Conservation (phyloP, 2,888 invertebrate species). For the Epistrophella euchroma region DNA sequence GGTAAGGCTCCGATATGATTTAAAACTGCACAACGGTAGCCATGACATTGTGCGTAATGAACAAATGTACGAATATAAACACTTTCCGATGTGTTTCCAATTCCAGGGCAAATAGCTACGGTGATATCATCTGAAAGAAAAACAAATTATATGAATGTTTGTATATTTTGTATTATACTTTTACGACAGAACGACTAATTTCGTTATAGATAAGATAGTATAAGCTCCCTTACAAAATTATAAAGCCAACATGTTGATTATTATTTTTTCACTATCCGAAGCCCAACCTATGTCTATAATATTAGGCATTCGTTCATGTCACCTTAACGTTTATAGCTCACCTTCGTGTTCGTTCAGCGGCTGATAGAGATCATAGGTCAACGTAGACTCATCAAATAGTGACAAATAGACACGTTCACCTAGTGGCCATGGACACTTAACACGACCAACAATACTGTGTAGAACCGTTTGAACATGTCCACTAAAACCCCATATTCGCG, state of each 20-base stretch:
- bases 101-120: constrained; percentile 95
- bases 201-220: neutral
- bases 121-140: constrained; percentile 90
- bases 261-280: constrained; percentile 2
- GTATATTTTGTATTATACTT: neutral
- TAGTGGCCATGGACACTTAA: constrained; percentile 94
- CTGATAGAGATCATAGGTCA: constrained; percentile 96
- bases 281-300: neutral
- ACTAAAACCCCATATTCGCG: constrained; percentile 96
- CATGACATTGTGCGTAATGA: constrained; percentile 95
- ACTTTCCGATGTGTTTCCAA: constrained; percentile 97
- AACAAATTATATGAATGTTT: neutral
- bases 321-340: constrained; percentile 79
- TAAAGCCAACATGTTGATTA: constrained; percentile 15
- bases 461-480: constrained; percentile 97
- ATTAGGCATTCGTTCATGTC: neutral
- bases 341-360: constrained; percentile 90
- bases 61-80: constrained; percentile 97
- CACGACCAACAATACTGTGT: constrained; percentile 94
- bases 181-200: neutral
- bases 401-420: constrained; percentile 91
- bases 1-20: constrained; percentile 96
- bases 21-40: constrained; percentile 95
- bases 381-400: constrained; percentile 93
- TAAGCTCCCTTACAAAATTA: neutral